Conservation (phyloP, 2,113 vertebrate genomes). For the Rhinolophus ferrumequinum region DNA sequence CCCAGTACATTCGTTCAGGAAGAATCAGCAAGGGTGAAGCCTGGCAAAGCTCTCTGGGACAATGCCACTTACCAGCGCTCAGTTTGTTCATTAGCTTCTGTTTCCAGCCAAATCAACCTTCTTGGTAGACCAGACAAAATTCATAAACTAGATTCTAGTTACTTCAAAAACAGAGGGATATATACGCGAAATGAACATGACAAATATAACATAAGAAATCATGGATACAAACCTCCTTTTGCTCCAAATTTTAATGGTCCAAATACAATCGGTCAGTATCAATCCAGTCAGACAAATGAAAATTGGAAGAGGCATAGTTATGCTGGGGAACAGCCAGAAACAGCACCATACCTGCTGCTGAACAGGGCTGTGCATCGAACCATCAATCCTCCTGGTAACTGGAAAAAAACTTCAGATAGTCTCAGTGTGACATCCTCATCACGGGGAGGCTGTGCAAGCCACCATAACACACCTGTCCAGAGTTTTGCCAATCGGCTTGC, state of each 20-base stretch:
- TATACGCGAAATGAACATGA: constrained; percentile 86
- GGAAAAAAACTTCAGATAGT: constrained; percentile 90
- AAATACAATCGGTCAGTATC: constrained; percentile 84
- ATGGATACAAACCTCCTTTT: constrained; percentile 82
- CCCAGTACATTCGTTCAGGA: constrained; percentile 86
- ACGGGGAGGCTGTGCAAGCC: constrained; percentile 82
- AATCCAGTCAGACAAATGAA: constrained; percentile 86
- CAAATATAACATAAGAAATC: constrained; percentile 81
- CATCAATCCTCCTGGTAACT: constrained; percentile 83
- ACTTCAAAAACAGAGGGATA: constrained; percentile 89
- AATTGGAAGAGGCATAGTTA: constrained; percentile 97
- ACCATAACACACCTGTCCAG: constrained; percentile 77
- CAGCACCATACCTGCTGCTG: constrained; percentile 83
- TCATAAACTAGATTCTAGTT: constrained; percentile 89
- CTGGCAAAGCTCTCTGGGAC: constrained; percentile 82
- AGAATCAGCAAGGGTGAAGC: constrained; percentile 82
- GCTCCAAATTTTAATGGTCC: constrained; percentile 84
- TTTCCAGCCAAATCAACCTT: constrained; percentile 87
- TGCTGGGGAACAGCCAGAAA: constrained; percentile 93
- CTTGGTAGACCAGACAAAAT: constrained; percentile 89
- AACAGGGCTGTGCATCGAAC: constrained; percentile 83
- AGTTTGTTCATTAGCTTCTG: constrained; percentile 85
- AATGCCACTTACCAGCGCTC: constrained; percentile 84
- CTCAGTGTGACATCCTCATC: constrained; percentile 84
- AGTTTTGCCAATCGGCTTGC: constrained; percentile 87